Percentiles rank a stretch among this genome's conserved stretches.
These are phyloP conservation scores for Mastigias papua DNA, from an alignment of 30 jellyfish, hydroid and myxozoan species.

Conservation along the genomic window DNA sequence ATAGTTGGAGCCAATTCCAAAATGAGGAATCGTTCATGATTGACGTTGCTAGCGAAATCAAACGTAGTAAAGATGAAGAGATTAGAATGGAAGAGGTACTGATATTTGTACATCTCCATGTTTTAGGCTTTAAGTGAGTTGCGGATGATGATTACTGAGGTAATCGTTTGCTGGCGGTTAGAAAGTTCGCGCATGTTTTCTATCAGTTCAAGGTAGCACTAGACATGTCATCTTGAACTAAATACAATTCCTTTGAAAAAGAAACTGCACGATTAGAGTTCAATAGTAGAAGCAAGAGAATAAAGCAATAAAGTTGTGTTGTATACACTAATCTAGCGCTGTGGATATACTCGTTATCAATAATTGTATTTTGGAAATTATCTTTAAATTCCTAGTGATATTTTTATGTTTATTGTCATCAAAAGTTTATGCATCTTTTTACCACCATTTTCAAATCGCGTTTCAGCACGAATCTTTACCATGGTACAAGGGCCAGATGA, in stretches of 20 bases:
- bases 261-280: no score
- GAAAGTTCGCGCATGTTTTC: no score
- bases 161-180: background rate
- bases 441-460: background rate
- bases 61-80: slow-evolving; percentile 45
- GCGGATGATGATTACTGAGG: background rate
- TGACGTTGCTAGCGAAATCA: slow-evolving; percentile 61
- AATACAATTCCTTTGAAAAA: no score
- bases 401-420: no score
- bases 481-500: slow-evolving; percentile 81
- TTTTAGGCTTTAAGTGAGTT: background rate
- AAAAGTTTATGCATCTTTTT: background rate
- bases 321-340: no score
- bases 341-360: no score
- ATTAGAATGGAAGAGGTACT: slow-evolving; percentile 34
- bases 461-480: slow-evolving; percentile 61
- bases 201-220: no score
- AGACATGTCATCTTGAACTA: no score
- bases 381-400: no score
- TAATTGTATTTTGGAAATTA: no score
- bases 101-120: background rate
- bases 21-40: slow-evolving; percentile 73
- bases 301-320: no score
- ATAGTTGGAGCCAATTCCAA: slow-evolving; percentile 46
- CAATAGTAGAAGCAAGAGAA: no score